Evolutionary conservation across 2,888 invertebrate species (phyloP), one percentile per base, ranked within the genome.

Genomic region (Aleiodes leptofemur): DNA sequence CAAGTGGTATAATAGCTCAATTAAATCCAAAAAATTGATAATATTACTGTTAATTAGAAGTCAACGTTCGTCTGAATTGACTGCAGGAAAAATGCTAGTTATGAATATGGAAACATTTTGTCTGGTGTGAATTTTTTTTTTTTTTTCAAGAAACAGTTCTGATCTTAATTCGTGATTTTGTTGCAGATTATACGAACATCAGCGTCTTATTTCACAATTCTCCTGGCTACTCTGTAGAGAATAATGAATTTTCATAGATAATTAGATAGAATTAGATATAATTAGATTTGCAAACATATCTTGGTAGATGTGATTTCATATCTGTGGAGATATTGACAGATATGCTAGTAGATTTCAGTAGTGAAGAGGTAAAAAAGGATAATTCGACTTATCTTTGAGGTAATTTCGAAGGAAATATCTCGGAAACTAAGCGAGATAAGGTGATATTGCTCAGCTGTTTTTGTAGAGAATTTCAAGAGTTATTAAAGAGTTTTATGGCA

Each of bases 161-260:
- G 38, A 55, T 3, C 3, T 55, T 11, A 55, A 55, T 55, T 38
- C 0, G 38, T 7, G 6, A 38, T 57, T 57, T 57, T 4, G 13
- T 31, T 34, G 5, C 43, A 61, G 61, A 61, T 61, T 11, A 16
- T 61, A 9, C 61, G 61, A 14, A 38, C 61, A n/a, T 61, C 61
- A 13, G 61, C 61, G 11, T 61, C 61, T 14, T 61, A 61, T 38
- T 61, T 61, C 38, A 61, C 61, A n/a, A 38, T 61, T 16, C 61
- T 61, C n/a, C n/a, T 61, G 16, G 61, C 61, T 1, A 38, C 43
- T 13, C 61, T 38, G n/a, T 61, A 16, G 38, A 38, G 38, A 38
- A 38, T 38, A 38, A 3, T 38, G 38, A 7, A 0, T 8, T 38
- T 38, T 38, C 38, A 38, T 38, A 38, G 8, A 38, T 38, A 3